Evolutionary conservation across 2,797 vertebrate genomes (phyloP).

Genomic region (Parauchenoglanis ngamensis): DNA sequence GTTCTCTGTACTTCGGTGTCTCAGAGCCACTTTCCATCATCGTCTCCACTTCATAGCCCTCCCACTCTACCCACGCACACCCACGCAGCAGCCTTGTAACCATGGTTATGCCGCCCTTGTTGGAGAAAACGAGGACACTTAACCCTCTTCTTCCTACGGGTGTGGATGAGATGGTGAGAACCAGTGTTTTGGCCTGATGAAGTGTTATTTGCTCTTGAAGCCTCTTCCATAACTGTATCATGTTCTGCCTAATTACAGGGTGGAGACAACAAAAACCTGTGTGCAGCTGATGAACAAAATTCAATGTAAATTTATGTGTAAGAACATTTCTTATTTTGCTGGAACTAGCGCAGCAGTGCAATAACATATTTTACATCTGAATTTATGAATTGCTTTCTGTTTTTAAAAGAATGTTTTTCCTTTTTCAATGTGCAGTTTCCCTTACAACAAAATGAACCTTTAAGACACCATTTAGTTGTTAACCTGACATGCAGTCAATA

Average conservation of each 20-base stretch:
- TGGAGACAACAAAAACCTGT: slow-evolving; percentile 27
- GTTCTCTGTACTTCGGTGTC: slow-evolving; percentile 61
- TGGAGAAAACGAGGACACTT: slow-evolving; percentile 69
- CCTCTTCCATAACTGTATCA: slow-evolving; percentile 35
- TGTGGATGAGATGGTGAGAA: slow-evolving; percentile 47
- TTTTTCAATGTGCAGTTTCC: slow-evolving; percentile 6
- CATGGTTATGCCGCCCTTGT: slow-evolving; percentile 74
- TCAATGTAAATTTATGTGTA: slow-evolving; percentile 44
- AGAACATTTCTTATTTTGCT: slow-evolving; percentile 15
- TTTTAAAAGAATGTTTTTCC: neutral
- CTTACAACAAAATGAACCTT: neutral
- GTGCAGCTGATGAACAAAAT: slow-evolving; percentile 30
- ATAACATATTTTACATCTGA: slow-evolving; percentile 48
- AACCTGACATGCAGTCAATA: neutral
- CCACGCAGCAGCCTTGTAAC: slow-evolving; percentile 66
- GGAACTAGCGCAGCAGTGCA: neutral
- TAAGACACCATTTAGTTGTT: neutral
- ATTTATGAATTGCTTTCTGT: slow-evolving; percentile 12
- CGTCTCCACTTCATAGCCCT: slow-evolving; percentile 60
- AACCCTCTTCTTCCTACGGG: slow-evolving; percentile 62
- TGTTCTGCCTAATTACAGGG: slow-evolving; percentile 44
- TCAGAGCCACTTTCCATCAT: slow-evolving; percentile 59
- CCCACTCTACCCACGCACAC: slow-evolving; percentile 67
- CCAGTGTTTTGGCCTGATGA: slow-evolving; percentile 12
- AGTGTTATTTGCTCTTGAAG: slow-evolving; percentile 35